phyloP scores from a whole-genome alignment of 1,140 invertebrate species.

The Platorchestia sp. region DNA sequence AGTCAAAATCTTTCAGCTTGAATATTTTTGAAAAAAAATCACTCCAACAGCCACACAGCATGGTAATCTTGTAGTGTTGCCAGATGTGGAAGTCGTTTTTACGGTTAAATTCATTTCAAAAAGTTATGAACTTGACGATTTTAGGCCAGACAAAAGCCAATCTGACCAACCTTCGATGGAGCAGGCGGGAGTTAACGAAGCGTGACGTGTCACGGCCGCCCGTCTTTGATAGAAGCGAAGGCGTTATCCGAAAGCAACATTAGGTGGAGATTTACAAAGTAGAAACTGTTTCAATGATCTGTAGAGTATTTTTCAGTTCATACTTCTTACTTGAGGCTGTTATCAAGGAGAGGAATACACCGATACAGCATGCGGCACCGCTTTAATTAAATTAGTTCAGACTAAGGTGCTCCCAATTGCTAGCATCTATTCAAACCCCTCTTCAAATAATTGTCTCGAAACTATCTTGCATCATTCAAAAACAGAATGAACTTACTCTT shows the following conservation, averaged over 20 bases:
- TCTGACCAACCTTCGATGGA: not conserved
- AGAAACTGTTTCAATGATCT: not conserved
- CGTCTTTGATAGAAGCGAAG: not conserved
- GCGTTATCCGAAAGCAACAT: not conserved
- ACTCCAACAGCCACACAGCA: too few species aligned
- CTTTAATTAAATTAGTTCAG: not conserved
- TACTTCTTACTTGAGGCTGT: not conserved
- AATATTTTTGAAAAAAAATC: too few species aligned
- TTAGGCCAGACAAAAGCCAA: too few species aligned
- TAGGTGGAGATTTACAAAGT: not conserved
- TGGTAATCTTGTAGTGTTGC: too few species aligned
- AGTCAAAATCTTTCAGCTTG: too few species aligned
- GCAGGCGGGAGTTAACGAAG: not conserved
- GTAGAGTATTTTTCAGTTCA: not conserved
- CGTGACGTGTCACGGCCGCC: not conserved
- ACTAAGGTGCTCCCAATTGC: not conserved
- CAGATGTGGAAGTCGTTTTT: too few species aligned
- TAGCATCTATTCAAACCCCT: not conserved
- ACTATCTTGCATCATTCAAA: not conserved
- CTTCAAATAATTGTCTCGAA: not conserved
- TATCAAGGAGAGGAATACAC: too few species aligned
- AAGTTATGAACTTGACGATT: too few species aligned
- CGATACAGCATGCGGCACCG: not conserved
- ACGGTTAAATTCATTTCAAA: too few species aligned
- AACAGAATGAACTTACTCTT: too few species aligned